phyloP scores from a whole-genome alignment of 2,113 vertebrate species.

The Anguilla rostrata region DNA sequence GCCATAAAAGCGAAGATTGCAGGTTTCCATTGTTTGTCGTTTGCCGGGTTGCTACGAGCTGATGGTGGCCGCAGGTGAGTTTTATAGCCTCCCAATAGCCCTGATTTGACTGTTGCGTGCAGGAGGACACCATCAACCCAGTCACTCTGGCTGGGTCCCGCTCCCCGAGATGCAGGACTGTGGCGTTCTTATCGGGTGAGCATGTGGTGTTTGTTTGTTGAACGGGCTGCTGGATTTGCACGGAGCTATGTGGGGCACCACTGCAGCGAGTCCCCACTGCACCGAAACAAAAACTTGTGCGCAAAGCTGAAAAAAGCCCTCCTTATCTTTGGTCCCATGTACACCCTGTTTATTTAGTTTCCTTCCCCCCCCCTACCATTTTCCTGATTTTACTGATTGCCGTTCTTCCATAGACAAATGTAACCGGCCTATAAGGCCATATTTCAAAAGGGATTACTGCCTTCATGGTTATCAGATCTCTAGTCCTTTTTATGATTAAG shows the following conservation, averaged over 20 bases:
- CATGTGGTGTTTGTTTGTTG: conserved; percentile 12
- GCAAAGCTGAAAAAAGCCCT: conserved; percentile 45
- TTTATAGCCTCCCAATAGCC: background rate
- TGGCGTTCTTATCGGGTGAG: conserved; percentile 46
- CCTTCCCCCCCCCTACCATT: conserved; percentile 25
- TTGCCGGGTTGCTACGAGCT: background rate
- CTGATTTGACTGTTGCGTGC: background rate
- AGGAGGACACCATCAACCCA: background rate
- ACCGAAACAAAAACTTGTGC: conserved; percentile 55
- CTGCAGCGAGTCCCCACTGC: conserved; percentile 50
- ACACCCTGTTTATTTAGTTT: conserved; percentile 51
- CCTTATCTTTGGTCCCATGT: conserved; percentile 40
- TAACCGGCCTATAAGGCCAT: background rate
- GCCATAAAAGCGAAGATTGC: background rate
- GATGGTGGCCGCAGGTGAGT: background rate
- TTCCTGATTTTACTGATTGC: conserved; percentile 5
- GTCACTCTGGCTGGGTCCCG: background rate
- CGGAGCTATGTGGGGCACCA: conserved; percentile 44
- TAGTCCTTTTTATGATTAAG: conserved; percentile 1
- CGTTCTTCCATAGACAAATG: background rate
- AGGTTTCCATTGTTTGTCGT: conserved; percentile 8
- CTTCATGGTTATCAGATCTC: conserved; percentile 1
- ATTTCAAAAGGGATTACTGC: conserved; percentile 16
- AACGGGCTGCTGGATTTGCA: background rate
- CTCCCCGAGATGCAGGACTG: conserved; percentile 51